Base-by-base conservation (phyloP, 2,113 vertebrate species). In the Mobula birostris region DNA sequence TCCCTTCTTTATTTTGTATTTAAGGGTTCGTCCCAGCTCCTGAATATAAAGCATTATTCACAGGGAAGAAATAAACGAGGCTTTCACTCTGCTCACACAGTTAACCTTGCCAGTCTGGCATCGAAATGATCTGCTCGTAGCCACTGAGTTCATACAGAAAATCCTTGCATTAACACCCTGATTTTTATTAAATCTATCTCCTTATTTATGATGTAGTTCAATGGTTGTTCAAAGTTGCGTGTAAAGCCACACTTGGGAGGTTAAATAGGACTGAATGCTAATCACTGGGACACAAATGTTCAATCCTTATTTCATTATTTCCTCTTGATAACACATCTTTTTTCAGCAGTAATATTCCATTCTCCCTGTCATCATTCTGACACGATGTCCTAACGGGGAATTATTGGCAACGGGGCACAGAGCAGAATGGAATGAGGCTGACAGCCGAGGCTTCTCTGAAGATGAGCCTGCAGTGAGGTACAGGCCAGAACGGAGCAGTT, bases 371-470 rank as follows among this genome's bases (percentile, higher is more conserved):
- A 93, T 93, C 70, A 74, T 48, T 74, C 36, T 74, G 91, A 93
- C 91, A 93, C 40, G 7, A 56, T 93, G 91, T 93, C 91, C 91
- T 56, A 56, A 74, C 40, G 91, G 91, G 66, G 91, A 76, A 93
- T 15, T 48, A 74, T 48, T 76, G 94, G 94, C 90, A 32, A 2
- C 94, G 0, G 48, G 94, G 77, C 95, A 95, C 95, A 0, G 95
- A 96, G 96, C 88, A 58, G 96, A 95, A 96, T 85, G 94, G 96
- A 95, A 78, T 0, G 17, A 94, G 94, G 19, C 36, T 77, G 94
- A 95, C 92, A 76, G 88, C 7, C 56, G 85, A 93, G 95, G 2
- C 94, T 83, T 94, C 92, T 95, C 94, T 94, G 94, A 66, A 95
- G 94, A 70, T 56, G 94, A 79, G 96, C 96, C 95, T 94, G 95